Base-by-base conservation (phyloP, 2,888 invertebrate genomes). In the Andrena dorsata region DNA sequence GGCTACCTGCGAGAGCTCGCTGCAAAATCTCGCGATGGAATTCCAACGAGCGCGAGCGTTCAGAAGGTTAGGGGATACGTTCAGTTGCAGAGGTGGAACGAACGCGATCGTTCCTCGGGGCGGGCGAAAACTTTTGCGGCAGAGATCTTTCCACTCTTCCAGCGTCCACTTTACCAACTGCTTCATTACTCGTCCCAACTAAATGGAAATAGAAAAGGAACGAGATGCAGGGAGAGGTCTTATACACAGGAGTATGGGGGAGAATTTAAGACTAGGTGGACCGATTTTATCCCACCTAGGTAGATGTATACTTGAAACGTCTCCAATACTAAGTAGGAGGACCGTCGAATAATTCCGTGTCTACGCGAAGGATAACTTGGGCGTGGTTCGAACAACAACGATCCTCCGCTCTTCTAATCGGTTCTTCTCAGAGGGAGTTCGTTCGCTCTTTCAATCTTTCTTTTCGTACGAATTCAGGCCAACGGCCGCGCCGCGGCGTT, bases 401-500 rank as follows among this genome's bases (percentile, higher is more conserved):
- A 80, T 80, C 68, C 73, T 60, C 71, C 65, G 41, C n/a, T 79
- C 78, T 56, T 79, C 80, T 76, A 84, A 86, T 76, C 76, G 74
- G 72, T 84, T 79, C 75, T 73, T 69, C 71, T 84, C 75, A 61
- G 73, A 83, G 84, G 77, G 73, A 76, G 84, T 72, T 70, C 77
- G 73, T 41, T 16, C 68, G 65, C 49, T 60, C 76, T 64, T 74
- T 66, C 74, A 64, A 77, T 86, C 81, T 72, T 74, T 86, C 81
- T 63, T 81, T 81, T 76, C 75, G 76, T 81, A 77, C 79, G 84
- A 84, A 86, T 82, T 75, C 74, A 65, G 72, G 63, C 79, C 74
- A 79, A 49, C 70, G 78, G 41, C 41, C 41, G 35, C 35, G 35
- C 35, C 10, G 41, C 41, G 13, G 72, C 81, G 71, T 68, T 77